Base-by-base conservation (phyloP, 2,113 vertebrate species). In the Propithecus coquereli region DNA sequence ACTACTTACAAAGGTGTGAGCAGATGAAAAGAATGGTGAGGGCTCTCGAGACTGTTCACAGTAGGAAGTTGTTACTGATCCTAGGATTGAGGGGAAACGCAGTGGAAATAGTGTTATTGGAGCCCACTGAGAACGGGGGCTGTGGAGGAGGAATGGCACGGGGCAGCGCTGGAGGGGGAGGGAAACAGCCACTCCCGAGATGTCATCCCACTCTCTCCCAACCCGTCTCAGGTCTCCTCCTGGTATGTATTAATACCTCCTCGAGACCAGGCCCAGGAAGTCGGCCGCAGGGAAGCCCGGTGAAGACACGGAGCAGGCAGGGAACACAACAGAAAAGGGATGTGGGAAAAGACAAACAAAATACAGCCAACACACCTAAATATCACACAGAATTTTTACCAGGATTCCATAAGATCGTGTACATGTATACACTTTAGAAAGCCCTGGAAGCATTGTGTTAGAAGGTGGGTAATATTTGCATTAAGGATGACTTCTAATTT, bases 401-500 rank as follows among this genome's bases (percentile, higher is more conserved):
- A 30, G 20, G 43, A 43, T 50, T 25, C 43, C 30, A 37, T n/a
- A 59, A 73, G 68, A 90, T 50, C 34, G 30, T 6, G 20, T 5
- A 6, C 2, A 5, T 5, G 1, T 3, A 17, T 13, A 2, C 8
- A 13, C 37, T 92, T 81, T 6, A 70, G 81, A 50, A 83, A 77
- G 59, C n/a, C 54, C 3, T 22, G 14, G 17, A 86, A 79, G 37
- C n/a, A 16, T n/a, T 81, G 23, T 37, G 93, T 90, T 59, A 47
- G 74, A 82, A 87, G n/a, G 3, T 27, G 25, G 32, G 50, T 89
- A 79, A 96, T 87, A 79, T 88, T 90, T 94, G 37, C n/a, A 47
- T 74, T 82, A 80, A 37, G 68, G 73, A 30, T 52, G 79, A 32
- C 47, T 87, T 94, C 54, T 77, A 45, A 52, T 68, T 54, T 27